Conservation (phyloP, 2,113 vertebrate genomes). For the Alligator mississippiensis region DNA sequence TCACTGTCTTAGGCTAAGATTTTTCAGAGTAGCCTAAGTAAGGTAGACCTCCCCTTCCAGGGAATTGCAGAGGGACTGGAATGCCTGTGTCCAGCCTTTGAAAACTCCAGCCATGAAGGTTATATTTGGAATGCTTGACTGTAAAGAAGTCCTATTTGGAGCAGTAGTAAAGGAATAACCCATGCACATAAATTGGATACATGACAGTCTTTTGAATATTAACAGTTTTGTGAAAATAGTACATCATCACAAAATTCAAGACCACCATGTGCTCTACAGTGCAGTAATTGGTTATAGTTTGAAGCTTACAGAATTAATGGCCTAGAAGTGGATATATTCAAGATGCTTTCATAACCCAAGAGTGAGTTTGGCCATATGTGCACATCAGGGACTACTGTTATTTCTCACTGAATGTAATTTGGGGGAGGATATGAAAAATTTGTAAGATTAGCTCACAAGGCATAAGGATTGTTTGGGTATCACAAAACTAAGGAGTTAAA, state of each 20-base stretch:
- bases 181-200: not conserved
- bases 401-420: not conserved
- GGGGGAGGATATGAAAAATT: not conserved
- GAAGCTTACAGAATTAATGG: not conserved
- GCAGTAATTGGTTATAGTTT: not conserved
- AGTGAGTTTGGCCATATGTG: not conserved
- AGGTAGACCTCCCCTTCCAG: not conserved
- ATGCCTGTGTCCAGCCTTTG: fast-evolving
- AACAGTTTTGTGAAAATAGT: not conserved
- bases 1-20: not conserved
- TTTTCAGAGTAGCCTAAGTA: not conserved
- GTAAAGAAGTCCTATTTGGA: fast-evolving
- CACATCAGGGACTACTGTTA: not conserved
- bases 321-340: not conserved
- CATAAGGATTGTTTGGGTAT: not conserved
- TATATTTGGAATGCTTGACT: not conserved
- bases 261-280: not conserved
- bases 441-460: not conserved
- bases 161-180: not conserved
- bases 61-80: not conserved
- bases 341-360: not conserved
- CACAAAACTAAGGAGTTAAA: not conserved
- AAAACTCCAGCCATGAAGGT: not conserved
- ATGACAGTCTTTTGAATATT: not conserved
- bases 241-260: fast-evolving